Base-by-base conservation (phyloP, 2,113 vertebrate genomes). In the Callipepla squamata region DNA sequence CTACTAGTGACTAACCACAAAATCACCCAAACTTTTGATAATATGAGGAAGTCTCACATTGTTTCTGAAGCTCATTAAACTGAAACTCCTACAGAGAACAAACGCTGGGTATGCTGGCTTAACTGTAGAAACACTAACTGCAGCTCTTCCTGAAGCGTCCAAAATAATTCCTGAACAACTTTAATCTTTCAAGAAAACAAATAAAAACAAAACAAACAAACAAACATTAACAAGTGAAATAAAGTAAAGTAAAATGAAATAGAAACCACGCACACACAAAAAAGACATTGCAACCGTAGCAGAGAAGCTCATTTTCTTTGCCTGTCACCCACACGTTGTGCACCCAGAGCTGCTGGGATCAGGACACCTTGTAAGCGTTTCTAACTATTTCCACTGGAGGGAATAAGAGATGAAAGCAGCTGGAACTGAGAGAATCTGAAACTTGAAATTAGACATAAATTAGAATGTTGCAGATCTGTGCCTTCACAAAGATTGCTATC, bases 391-490 rank as follows among this genome's bases (percentile, higher is more conserved):
- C 72, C 67, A 63, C 47, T 70, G 85, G 45, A 87, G 50, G 13
- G 14, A 85, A 92, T 26, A 6, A 9, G 28, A 91, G 68, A 12
- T 92, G 89, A 91, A 93, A 93, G 89, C 68, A 91, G 68, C 79
- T 80, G 61, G 72, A 59, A 80, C 51, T 76, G 78, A 23, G 66
- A 66, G 92, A 87, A 26, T 34, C 63, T 51, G 75, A 16, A 90
- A 77, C 72, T 85, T 94, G 89, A 92, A 92, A 93, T 82, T 80
- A 82, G 75, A 58, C 58, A 73, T 45, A 94, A 89, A 90, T 84
- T 94, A 73, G 32, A 68, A 51, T 76, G 47, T 50, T 79, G 78
- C 63, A 89, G 81, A 79, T 34, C 14, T 40, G 8, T 38, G 21
- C 11, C 30, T 38, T n/a, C 36, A 30, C 67, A 77, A 72, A 95